Evolutionary conservation across 2,888 invertebrate species (phyloP), one percentile per base, ranked within the genome.

Genomic region (Archips xylosteana): DNA sequence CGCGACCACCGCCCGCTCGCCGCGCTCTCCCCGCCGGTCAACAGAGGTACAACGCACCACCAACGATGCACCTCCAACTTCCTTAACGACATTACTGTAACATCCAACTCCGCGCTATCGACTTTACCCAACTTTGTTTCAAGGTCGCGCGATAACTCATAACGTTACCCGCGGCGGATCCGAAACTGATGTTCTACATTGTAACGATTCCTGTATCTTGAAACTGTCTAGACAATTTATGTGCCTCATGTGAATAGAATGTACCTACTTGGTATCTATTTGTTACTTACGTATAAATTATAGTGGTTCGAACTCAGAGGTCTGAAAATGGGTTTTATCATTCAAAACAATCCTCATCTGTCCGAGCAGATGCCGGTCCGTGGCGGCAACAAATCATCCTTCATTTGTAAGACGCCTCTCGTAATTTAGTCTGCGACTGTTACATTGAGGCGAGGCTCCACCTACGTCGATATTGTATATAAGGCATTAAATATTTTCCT

Each of bases 1-100:
- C 85, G 96, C 15, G 94, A 94, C 83, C 84, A 89, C 39, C 89
- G 93, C 36, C 90, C 91, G 70, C 87, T 90, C 82, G 86, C 94
- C 76, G 89, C 96, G 76, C 95, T 96, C 89, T 97, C 97, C 82
- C 97, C 97, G 79, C 96, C 97, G 85, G 96, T 96, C 87, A 95
- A 95, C 93, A 96, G 97, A 96, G 97, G 97, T 97, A 92, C 87
- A 84, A 79, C 73, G 66, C 45, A 71, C 72, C 77, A 78, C 79
- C 78, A 75, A 89, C 89, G 85, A 84, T 86, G 85, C 86, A 88
- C 87, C 77, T 84, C 89, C 87, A 92, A 93, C 92, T 92, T 92
- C 88, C 90, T 87, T 92, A 92, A 92, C 89, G 92, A 92, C 89
- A 85, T 84, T 85, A 87, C 88, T 87, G 86, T 91, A 90, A 89